Evolutionary conservation across 2,888 invertebrate genomes (phyloP).

Genomic region (Philereme vetulata): DNA sequence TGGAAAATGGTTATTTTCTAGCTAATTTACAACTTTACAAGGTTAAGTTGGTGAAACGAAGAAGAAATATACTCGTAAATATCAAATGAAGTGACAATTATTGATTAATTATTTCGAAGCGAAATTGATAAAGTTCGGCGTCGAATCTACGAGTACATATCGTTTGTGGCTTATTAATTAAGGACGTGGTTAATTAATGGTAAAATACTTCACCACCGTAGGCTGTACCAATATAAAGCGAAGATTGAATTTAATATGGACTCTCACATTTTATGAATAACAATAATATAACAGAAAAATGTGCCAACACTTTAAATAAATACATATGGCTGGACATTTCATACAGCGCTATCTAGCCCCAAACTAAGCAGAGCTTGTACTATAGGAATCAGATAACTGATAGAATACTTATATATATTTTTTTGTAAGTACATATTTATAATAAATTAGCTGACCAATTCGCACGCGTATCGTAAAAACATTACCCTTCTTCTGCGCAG

Average conservation of each 20-base stretch:
- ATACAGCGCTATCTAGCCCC: no score
- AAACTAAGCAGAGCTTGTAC: no score
- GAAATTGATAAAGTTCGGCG: constrained; percentile 45
- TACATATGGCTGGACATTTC: no score
- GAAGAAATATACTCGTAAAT: constrained; percentile 30
- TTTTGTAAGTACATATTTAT: no score
- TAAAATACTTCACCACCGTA: not conserved
- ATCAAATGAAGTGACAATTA: constrained; percentile 32
- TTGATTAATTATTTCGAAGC: constrained; percentile 35
- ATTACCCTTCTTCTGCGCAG: no score
- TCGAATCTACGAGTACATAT: constrained; percentile 22
- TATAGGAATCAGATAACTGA: no score
- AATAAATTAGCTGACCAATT: no score
- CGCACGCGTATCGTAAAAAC: no score
- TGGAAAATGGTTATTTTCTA: constrained; percentile 39
- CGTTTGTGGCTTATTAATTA: constrained; percentile 32
- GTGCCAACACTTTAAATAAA: no score
- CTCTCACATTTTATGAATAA: not conserved
- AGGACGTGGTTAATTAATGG: constrained; percentile 41
- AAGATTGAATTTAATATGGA: constrained; percentile 1
- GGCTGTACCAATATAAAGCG: not conserved
- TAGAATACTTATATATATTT: no score
- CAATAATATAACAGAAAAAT: not conserved
- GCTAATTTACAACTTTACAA: constrained; percentile 36
- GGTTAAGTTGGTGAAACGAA: constrained; percentile 31